Evolutionary conservation across 2,797 vertebrate species (phyloP).

Genomic region (Sebastes itinus): DNA sequence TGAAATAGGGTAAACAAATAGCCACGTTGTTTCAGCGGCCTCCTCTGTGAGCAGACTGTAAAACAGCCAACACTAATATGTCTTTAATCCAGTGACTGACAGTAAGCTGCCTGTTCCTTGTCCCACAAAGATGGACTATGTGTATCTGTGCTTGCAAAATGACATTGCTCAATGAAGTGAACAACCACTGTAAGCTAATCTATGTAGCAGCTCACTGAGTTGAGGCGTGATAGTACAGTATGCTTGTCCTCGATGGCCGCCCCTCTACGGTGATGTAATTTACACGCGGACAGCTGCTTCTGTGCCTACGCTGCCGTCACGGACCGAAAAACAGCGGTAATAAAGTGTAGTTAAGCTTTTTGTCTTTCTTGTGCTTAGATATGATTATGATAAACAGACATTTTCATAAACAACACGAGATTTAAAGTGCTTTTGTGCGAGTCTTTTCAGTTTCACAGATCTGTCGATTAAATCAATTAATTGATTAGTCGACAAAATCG

Average conservation of each 20-base stretch:
- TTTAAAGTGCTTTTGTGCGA: too few species aligned
- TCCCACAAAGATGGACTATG: neutral
- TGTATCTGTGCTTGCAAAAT: constrained; percentile 47
- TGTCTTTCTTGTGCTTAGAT: neutral
- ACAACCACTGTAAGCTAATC: constrained; percentile 43
- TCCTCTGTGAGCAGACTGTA: constrained; percentile 13
- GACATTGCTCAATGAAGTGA: constrained; percentile 55
- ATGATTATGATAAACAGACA: neutral
- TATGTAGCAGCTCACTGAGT: constrained; percentile 63
- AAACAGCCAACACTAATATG: constrained; percentile 19
- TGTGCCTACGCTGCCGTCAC: neutral
- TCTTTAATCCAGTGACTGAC: constrained; percentile 21
- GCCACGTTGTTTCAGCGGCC: neutral
- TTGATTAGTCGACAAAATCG: too few species aligned
- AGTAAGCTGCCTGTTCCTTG: constrained; percentile 2
- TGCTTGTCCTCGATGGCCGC: constrained; percentile 6
- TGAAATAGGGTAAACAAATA: neutral
- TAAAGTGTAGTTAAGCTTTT: neutral
- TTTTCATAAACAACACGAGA: neutral
- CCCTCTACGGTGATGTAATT: constrained; percentile 17
- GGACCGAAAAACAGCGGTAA: neutral
- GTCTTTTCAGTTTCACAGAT: too few species aligned
- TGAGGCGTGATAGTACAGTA: constrained; percentile 32
- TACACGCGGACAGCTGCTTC: constrained; percentile 8
- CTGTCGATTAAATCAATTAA: too few species aligned